These are phyloP conservation scores for Saccostrea glomerata DNA, from an alignment of 1,140 invertebrate genomes.

Conservation along the genomic window DNA sequence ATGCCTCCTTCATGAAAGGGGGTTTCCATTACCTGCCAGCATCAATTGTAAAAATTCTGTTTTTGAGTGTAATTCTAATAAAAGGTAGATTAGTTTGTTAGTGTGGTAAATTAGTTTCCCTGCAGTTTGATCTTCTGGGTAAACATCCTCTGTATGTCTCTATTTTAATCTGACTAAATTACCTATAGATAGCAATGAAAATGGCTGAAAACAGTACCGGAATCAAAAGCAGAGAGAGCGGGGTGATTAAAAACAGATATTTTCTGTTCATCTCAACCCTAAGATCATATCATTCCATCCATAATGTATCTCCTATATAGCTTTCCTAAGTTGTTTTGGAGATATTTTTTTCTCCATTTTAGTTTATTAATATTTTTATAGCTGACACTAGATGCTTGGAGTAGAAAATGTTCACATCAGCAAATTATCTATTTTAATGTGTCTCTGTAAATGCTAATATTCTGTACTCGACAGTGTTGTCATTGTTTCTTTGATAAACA, in stretches of 20 bases:
- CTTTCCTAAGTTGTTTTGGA: background rate
- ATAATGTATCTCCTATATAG: background rate
- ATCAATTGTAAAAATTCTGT: background rate
- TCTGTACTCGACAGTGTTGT: background rate
- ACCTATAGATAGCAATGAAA: background rate
- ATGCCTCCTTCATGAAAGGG: background rate
- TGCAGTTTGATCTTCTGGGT: background rate
- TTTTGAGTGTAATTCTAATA: conserved; percentile 2
- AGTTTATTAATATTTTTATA: too few species aligned
- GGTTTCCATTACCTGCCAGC: background rate
- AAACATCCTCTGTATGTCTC: background rate
- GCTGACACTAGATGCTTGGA: too few species aligned
- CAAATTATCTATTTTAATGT: background rate
- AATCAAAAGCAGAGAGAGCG: background rate
- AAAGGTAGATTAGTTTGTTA: conserved; percentile 4
- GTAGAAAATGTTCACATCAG: background rate
- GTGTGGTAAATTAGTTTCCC: conserved; percentile 12
- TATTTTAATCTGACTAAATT: background rate
- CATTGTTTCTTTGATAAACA: background rate
- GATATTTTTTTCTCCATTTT: too few species aligned
- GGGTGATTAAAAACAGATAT: background rate
- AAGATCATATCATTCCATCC: background rate
- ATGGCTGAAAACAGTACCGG: background rate
- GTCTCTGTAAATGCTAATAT: background rate
- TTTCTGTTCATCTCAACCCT: background rate